These are phyloP conservation scores for Ichneumon xanthorius DNA, from an alignment of 2,888 invertebrate genomes.

Conservation along the genomic window DNA sequence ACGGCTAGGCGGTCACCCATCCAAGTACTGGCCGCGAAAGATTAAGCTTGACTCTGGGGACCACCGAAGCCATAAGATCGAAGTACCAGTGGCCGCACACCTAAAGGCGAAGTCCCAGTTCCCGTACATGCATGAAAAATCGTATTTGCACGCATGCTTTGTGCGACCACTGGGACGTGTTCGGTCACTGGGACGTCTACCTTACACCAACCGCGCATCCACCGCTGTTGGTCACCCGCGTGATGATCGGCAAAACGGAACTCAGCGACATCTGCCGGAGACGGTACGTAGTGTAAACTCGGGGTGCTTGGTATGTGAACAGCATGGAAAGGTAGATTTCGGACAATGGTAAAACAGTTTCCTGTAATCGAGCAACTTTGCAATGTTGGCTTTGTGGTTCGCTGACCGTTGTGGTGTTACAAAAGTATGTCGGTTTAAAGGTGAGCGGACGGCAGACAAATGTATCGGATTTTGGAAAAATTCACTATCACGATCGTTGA, in stretches of 20 bases:
- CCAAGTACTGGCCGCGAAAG: too few species aligned
- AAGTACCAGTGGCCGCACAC: too few species aligned
- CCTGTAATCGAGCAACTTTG: slow-evolving; percentile 45
- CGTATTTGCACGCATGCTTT: too few species aligned
- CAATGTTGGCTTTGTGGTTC: slow-evolving; percentile 4
- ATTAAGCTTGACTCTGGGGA: too few species aligned
- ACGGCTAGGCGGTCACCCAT: too few species aligned
- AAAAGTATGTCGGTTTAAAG: slow-evolving; percentile 2
- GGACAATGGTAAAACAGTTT: slow-evolving; percentile 55
- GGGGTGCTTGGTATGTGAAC: not conserved
- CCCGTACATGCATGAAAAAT: too few species aligned
- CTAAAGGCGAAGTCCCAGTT: too few species aligned
- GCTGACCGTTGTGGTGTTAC: slow-evolving; percentile 9
- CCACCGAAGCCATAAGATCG: too few species aligned
- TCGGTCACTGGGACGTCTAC: too few species aligned
- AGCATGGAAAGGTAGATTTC: slow-evolving; percentile 26
- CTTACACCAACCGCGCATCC: too few species aligned
- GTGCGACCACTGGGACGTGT: too few species aligned
- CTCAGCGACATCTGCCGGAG: slow-evolving; percentile 28
- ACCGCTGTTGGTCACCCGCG: too few species aligned
- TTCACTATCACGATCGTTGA: not conserved
- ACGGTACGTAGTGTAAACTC: slow-evolving; percentile 18
- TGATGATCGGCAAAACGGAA: not conserved
- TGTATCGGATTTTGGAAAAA: not conserved
- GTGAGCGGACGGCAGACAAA: not conserved